Conservation (phyloP, 1,140 invertebrate genomes). For the Episyrphus balteatus region DNA sequence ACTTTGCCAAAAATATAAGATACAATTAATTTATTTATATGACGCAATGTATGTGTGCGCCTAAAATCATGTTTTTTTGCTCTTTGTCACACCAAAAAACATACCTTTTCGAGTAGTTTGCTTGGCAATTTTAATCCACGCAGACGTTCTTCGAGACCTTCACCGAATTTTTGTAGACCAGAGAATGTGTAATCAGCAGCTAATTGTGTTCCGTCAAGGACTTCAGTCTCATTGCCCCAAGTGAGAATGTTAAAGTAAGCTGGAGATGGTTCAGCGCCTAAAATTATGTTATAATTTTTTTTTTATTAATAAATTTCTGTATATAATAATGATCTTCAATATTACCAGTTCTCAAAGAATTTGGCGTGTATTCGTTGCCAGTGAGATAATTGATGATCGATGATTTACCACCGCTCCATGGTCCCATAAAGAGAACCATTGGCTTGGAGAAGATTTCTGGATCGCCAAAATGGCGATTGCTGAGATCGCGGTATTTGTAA, state of each 20-base stretch:
- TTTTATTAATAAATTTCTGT: not conserved
- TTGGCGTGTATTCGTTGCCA: conserved; percentile 71
- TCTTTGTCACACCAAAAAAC: not conserved
- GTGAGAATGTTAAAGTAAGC: conserved; percentile 89
- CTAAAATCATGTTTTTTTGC: not conserved
- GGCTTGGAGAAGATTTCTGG: conserved; percentile 93
- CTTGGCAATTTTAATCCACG: conserved; percentile 70
- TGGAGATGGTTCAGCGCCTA: conserved; percentile 85
- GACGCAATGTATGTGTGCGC: not conserved
- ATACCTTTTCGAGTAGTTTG: conserved; percentile 80
- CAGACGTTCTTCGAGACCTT: conserved; percentile 80
- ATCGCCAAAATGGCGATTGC: conserved; percentile 85
- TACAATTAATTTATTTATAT: not conserved
- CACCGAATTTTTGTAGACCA: conserved; percentile 88
- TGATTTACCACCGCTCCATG: conserved; percentile 92
- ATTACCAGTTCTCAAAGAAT: conserved; percentile 76
- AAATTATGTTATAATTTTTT: not conserved
- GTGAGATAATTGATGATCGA: conserved; percentile 88
- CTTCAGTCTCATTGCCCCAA: conserved; percentile 72
- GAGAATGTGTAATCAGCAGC: conserved; percentile 89
- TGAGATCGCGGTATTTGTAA: conserved; percentile 86
- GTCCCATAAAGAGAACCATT: conserved; percentile 84
- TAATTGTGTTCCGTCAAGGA: conserved; percentile 81
- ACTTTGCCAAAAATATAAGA: not conserved
- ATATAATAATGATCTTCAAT: no score